Conservation (phyloP, 1,140 invertebrate genomes). For the Drosophila auraria region DNA sequence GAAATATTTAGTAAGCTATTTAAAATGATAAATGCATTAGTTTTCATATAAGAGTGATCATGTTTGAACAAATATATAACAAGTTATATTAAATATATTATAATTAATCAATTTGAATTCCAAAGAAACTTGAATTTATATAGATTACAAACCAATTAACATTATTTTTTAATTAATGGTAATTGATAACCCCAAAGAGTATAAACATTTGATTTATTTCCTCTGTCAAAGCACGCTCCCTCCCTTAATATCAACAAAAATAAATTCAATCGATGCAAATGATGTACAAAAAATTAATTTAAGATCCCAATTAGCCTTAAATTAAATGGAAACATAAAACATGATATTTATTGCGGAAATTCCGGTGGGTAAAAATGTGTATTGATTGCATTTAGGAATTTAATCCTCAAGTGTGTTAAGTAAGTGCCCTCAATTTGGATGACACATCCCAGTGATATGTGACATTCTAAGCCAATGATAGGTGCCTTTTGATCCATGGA, state of each 20-base stretch:
- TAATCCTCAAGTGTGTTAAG: not conserved
- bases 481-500: conserved; percentile 69
- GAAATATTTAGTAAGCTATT: not conserved
- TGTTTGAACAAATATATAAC: not conserved
- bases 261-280: conserved; percentile 7
- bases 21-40: not conserved
- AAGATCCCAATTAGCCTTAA: conserved; percentile 13
- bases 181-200: not conserved
- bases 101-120: not conserved
- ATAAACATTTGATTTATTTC: not conserved
- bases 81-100: not conserved
- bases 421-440: conserved; percentile 1
- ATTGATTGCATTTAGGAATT: conserved; percentile 5
- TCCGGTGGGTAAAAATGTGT: conserved; percentile 22
- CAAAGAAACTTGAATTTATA: not conserved
- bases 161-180: not conserved
- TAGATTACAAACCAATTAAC: not conserved
- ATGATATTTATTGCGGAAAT: conserved; percentile 41
- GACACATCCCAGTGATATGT: conserved; percentile 17
- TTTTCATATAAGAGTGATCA: too few relatives aligned
- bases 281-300: not conserved
- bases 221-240: not conserved
- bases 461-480: conserved; percentile 27
- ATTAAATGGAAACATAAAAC: conserved; percentile 31
- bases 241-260: not conserved